phyloP scores from a whole-genome alignment of 2,797 vertebrate genomes.

The Eulemur albifrons region DNA sequence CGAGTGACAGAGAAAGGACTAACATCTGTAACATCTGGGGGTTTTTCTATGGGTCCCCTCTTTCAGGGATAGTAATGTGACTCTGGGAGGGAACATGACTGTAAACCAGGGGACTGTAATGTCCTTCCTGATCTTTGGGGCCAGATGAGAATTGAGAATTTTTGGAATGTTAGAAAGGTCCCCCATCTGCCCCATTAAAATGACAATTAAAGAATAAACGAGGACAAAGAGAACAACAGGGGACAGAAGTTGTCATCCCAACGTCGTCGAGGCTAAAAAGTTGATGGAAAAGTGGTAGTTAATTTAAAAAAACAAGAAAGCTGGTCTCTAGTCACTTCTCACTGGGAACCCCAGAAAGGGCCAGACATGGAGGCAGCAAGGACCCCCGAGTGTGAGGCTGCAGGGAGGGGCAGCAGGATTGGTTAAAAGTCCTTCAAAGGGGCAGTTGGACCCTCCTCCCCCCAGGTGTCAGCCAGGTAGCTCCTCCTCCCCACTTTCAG shows the following conservation, averaged over 20 bases:
- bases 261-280: neutral
- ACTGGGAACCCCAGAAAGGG: neutral
- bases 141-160: neutral
- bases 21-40: neutral
- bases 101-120: neutral
- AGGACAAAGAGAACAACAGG: neutral
- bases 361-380: neutral
- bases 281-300: neutral
- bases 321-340: neutral
- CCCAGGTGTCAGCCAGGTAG: neutral
- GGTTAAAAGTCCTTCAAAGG: neutral
- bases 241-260: neutral
- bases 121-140: neutral
- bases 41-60: neutral
- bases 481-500: neutral
- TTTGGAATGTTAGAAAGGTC: neutral
- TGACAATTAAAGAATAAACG: neutral
- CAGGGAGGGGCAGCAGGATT: neutral
- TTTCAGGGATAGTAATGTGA: neutral
- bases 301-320: neutral
- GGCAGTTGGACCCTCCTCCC: neutral
- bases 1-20: neutral
- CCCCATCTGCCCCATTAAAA: neutral
- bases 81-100: neutral
- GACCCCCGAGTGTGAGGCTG: neutral